Base-by-base conservation (phyloP, 2,888 invertebrate species). In the Pyrochroa serraticornis region DNA sequence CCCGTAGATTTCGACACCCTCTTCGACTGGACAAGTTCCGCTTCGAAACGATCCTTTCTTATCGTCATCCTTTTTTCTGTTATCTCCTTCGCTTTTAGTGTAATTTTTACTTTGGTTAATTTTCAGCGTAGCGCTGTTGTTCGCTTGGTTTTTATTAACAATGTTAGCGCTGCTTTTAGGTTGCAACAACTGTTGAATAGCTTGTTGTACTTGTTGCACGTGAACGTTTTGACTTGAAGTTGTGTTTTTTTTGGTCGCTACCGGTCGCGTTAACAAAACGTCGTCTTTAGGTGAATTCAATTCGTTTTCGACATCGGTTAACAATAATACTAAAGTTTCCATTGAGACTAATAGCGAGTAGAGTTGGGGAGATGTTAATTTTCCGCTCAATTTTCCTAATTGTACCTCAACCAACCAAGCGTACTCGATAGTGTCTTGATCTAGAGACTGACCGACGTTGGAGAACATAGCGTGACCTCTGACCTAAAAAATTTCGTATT, bases 381-480 rank as follows among this genome's bases (percentile, higher is more conserved):
- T 91, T 0, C 97, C 97, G 22, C 91, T 93, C 9, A 99, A 80
- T 77, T 97, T 95, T 0, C 98, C 98, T 38, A 98, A 79, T 68
- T 96, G 94, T 3, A 96, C 85, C 78, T 99, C 98, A 70, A 98
- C 87, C 69, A 97, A 83, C 99, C 99, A 99, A 0, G 92, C 95
- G 77, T 99, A 99, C 77, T 99, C 99, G 10, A 98, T 80, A 0
- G 97, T 97, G 71, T 97, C 97, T 77, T 95, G 91, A 71, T 96
- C 95, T 12, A 97, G 82, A 6, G 89, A 87, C 61, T 95, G 85
- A 50, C 94, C 95, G 52, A 93, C 88, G 72, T 93, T 93, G 67
- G 97, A 97, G 75, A 98, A 99, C 89, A 96, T 93, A 0, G 95
- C 96, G 77, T 97, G 95, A 0, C 97, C 98, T 67, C 98, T 86